These are phyloP conservation scores for Zele albiditarsus DNA, from an alignment of 2,888 invertebrate genomes.

Conservation along the genomic window DNA sequence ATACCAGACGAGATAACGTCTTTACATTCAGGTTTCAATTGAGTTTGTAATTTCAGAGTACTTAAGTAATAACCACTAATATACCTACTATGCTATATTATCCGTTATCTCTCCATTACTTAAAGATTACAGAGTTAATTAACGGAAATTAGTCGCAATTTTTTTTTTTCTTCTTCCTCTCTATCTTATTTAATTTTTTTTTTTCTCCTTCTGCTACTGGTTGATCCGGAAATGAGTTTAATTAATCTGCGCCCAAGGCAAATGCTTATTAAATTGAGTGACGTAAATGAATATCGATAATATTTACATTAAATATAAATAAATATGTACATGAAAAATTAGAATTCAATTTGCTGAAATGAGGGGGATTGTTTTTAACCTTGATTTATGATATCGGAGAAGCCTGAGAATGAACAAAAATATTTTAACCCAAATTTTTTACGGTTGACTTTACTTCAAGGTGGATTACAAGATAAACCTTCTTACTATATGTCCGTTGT, in stretches of 20 bases:
- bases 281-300: neutral
- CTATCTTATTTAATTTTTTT: neutral
- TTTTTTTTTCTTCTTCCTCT: neutral
- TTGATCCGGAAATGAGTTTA: conserved; percentile 1
- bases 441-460: conserved; percentile 25
- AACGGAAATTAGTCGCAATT: neutral
- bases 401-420: conserved; percentile 32
- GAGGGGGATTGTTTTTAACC: conserved; percentile 7
- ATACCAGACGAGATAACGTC: neutral
- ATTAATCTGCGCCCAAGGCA: neutral
- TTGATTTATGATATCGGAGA: conserved; percentile 36
- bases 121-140: conserved; percentile 10
- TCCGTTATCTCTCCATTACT: conserved; percentile 19
- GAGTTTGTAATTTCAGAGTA: neutral
- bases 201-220: neutral
- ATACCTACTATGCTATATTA: conserved; percentile 15
- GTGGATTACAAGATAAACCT: conserved; percentile 26
- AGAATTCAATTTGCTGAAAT: neutral
- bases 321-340: neutral
- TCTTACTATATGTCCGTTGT: neutral
- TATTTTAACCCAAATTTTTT: conserved; percentile 15
- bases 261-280: conserved; percentile 8
- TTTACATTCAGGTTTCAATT: conserved; percentile 7
- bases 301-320: neutral
- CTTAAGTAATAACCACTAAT: conserved; percentile 9